phyloP scores from a whole-genome alignment of 2,888 invertebrate genomes.

The Amaurobius ferox region DNA sequence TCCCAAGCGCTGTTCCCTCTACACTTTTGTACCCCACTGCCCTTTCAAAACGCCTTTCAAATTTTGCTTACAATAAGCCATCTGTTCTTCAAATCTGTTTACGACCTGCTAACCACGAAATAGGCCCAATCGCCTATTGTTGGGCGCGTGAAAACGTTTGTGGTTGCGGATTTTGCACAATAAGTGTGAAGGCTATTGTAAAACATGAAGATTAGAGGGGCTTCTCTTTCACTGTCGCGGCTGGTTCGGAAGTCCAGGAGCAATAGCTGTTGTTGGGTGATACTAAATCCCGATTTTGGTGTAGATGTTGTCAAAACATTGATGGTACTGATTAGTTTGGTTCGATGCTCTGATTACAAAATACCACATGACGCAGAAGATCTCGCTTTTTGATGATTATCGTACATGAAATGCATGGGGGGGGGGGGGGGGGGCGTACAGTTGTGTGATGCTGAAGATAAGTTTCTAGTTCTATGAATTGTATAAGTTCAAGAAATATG shows the following conservation, averaged over 20 bases:
- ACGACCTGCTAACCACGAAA: slow-evolving; percentile 49
- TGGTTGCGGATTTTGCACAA: slow-evolving; percentile 37
- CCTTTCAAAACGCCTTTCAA: not conserved
- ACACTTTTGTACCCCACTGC: not conserved
- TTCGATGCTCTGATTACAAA: not conserved
- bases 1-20: too few relatives aligned
- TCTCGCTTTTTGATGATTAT: too few relatives aligned
- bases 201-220: not conserved
- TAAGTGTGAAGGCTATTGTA: slow-evolving; percentile 24
- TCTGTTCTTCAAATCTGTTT: slow-evolving; percentile 37
- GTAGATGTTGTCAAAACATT: slow-evolving; percentile 41
- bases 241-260: too few relatives aligned
- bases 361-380: too few relatives aligned
- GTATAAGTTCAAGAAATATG: too few relatives aligned
- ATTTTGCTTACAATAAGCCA: slow-evolving; percentile 17
- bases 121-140: slow-evolving; percentile 25
- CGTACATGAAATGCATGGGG: too few relatives aligned
- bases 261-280: not conserved
- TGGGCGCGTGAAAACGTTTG: slow-evolving; percentile 18
- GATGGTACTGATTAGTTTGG: slow-evolving; percentile 31
- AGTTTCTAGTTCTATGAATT: too few relatives aligned
- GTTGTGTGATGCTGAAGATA: too few relatives aligned
- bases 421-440: too few relatives aligned
- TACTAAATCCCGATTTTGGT: slow-evolving; percentile 1
- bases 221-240: too few relatives aligned